Evolutionary conservation across 2,888 invertebrate species (phyloP).

Genomic region (Crioceris asparagi): DNA sequence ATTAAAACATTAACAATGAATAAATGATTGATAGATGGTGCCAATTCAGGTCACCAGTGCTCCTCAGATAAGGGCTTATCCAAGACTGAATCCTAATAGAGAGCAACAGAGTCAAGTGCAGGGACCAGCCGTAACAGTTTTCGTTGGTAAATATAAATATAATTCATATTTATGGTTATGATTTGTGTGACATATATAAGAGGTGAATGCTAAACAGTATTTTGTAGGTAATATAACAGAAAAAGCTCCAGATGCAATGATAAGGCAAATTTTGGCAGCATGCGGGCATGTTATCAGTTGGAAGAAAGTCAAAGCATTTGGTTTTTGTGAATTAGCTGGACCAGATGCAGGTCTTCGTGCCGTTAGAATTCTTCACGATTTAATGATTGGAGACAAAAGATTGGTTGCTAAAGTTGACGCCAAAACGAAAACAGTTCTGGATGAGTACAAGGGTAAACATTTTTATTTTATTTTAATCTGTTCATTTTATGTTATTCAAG

Average conservation of each 20-base stretch:
- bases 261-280: conserved; percentile 80
- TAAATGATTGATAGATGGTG: conserved; percentile 42
- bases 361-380: conserved; percentile 83
- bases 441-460: conserved; percentile 73
- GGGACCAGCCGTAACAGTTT: conserved; percentile 92
- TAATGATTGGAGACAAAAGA: conserved; percentile 85
- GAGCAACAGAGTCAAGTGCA: conserved; percentile 39
- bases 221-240: conserved; percentile 75
- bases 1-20: too few species aligned
- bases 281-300: conserved; percentile 93
- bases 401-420: conserved; percentile 95
- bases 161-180: background rate
- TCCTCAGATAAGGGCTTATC: conserved; percentile 36
- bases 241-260: conserved; percentile 89
- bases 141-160: conserved; percentile 59
- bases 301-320: conserved; percentile 97
- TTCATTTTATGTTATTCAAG: conserved; percentile 1
- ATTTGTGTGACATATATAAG: too few species aligned
- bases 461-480: background rate
- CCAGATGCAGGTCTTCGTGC: conserved; percentile 94
- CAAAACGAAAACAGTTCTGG: conserved; percentile 88
- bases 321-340: conserved; percentile 94
- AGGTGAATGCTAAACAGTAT: too few species aligned
- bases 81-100: conserved; percentile 34
- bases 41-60: conserved; percentile 39